Evolutionary conservation across 2,113 vertebrate genomes (phyloP).

Genomic region (Callocephalon fimbriatum): DNA sequence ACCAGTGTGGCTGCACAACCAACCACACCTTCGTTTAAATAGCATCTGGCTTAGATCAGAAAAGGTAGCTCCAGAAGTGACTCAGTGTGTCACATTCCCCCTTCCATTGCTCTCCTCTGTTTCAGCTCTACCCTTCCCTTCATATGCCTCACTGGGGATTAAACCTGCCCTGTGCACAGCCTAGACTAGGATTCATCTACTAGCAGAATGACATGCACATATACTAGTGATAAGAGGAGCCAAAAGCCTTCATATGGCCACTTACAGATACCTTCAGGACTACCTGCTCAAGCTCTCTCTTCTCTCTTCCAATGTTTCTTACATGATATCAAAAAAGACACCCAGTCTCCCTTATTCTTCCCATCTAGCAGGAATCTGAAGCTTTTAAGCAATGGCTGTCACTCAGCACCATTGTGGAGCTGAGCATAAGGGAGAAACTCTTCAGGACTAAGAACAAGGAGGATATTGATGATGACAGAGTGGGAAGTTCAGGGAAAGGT

Average conservation of each 20-base stretch:
- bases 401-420: not conserved
- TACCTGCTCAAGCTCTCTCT: not conserved
- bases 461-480: not conserved
- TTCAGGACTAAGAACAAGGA: not conserved
- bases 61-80: not conserved
- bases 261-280: not conserved
- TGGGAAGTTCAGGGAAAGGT: not conserved
- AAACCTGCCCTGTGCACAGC: not conserved
- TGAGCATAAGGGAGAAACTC: not conserved
- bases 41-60: not conserved
- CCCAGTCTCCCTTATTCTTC: not conserved
- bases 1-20: not conserved
- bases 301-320: not conserved
- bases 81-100: fast-evolving
- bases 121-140: not conserved
- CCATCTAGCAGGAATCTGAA: not conserved
- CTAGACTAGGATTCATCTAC: not conserved
- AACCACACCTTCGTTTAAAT: not conserved
- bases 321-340: not conserved
- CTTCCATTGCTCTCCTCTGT: not conserved
- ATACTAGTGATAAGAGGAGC: not conserved
- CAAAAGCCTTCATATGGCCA: not conserved
- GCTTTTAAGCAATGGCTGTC: not conserved
- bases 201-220: not conserved
- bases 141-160: not conserved